Evolutionary conservation across 53 echinoderm and acorn worm genomes (phyloP).

Genomic region (Mesocentrotus franciscanus): DNA sequence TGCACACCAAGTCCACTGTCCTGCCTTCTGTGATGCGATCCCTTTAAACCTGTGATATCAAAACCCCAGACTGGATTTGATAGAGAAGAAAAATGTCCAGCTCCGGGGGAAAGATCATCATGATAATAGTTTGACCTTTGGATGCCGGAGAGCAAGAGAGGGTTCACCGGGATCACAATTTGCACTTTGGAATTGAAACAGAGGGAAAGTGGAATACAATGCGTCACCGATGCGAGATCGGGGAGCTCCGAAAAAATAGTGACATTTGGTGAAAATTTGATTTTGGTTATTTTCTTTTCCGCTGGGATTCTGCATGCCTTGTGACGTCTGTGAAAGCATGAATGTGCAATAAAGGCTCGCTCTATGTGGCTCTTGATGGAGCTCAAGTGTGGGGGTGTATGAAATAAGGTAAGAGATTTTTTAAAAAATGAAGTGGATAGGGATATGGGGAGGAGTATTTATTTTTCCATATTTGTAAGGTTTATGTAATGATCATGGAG

Average conservation of each 20-base stretch:
- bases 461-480: too few relatives aligned
- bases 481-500: too few relatives aligned
- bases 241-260: background rate
- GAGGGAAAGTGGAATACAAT: slow-evolving; percentile 21
- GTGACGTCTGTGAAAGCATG: slow-evolving; percentile 26
- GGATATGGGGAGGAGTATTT: too few relatives aligned
- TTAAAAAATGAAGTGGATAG: too few relatives aligned
- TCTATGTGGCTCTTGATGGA: background rate
- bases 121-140: slow-evolving; percentile 33
- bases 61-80: slow-evolving; percentile 4
- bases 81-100: slow-evolving; percentile 15
- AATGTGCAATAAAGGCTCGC: slow-evolving; percentile 6
- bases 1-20: background rate
- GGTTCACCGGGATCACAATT: slow-evolving; percentile 14
- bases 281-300: slow-evolving; percentile 36
- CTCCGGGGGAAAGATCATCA: background rate
- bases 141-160: background rate
- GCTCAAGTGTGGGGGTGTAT: background rate
- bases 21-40: background rate
- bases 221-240: background rate
- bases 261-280: slow-evolving; percentile 44
- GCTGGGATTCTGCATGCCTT: background rate
- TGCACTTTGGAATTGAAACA: slow-evolving; percentile 42
- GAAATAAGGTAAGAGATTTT: background rate
- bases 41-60: background rate